A percentile compares a stretch with the other conserved stretches of the same genome.
Evolutionary conservation across 2,113 vertebrate genomes (phyloP).

Genomic region (Scopus umbretta): DNA sequence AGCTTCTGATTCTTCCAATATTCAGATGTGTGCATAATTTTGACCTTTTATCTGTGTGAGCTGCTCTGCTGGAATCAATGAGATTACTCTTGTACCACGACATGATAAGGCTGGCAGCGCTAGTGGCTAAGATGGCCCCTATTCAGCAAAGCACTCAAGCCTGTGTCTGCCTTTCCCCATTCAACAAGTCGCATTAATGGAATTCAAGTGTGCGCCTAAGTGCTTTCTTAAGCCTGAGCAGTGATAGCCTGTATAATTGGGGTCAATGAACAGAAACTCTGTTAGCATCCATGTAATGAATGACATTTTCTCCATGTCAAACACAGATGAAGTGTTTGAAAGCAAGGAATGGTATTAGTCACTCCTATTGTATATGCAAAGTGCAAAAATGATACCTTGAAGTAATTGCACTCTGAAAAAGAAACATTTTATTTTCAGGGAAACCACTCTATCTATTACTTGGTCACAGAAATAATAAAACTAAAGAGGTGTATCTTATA

Average conservation of each 20-base stretch:
- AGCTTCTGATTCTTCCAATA: not conserved
- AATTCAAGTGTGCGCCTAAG: constrained; percentile 2
- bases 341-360: constrained; percentile 26
- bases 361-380: constrained; percentile 27
- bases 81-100: not conserved
- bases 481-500: not conserved
- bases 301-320: constrained; percentile 29
- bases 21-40: not conserved
- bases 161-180: not conserved
- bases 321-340: constrained; percentile 53
- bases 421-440: not conserved
- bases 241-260: constrained; percentile 22
- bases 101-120: not conserved
- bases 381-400: constrained; percentile 3
- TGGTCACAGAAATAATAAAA: not conserved
- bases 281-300: constrained; percentile 8
- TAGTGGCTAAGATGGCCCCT: not conserved
- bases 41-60: not conserved
- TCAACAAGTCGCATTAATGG: not conserved
- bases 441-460: not conserved
- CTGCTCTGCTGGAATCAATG: not conserved
- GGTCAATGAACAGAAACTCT: constrained; percentile 38
- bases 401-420: not conserved
- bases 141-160: not conserved
- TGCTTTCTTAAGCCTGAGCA: constrained; percentile 22